These are phyloP conservation scores for Cromileptes altivelis DNA, from an alignment of 2,113 vertebrate species.

Conservation along the genomic window DNA sequence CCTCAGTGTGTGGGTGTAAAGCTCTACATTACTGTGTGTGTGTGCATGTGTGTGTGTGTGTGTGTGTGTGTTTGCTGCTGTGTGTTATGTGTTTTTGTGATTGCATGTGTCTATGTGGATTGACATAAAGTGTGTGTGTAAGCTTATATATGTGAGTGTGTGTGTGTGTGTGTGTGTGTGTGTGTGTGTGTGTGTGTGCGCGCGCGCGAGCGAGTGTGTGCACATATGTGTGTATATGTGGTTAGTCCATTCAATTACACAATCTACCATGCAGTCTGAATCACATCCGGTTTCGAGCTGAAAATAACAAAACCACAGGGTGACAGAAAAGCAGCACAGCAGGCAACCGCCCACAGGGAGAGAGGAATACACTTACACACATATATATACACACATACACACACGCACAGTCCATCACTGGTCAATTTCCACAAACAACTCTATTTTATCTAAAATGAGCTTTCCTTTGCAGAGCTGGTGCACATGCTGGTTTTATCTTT, in stretches of 20 bases:
- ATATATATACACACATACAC: not conserved
- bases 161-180: slow-evolving; percentile 13
- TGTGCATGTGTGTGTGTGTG: slow-evolving; percentile 20
- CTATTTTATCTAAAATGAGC: not conserved
- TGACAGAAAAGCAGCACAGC: slow-evolving; percentile 80
- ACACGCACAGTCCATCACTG: slow-evolving; percentile 20
- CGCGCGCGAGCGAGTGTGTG: not conserved
- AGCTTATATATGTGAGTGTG: not conserved
- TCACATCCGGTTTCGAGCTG: slow-evolving; percentile 81
- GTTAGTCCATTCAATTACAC: slow-evolving; percentile 78
- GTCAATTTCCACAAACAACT: slow-evolving; percentile 57
- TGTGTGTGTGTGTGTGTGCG: not conserved
- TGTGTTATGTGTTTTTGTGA: slow-evolving; percentile 12
- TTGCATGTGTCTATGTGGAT: not conserved
- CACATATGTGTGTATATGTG: slow-evolving; percentile 42
- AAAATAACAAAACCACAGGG: slow-evolving; percentile 83
- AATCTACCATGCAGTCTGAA: slow-evolving; percentile 80
- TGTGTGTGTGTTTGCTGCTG: slow-evolving; percentile 16
- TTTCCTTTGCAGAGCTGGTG: not conserved
- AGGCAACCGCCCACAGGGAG: slow-evolving; percentile 70
- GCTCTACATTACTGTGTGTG: slow-evolving; percentile 10
- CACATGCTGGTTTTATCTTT: not conserved
- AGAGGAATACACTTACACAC: slow-evolving; percentile 23
- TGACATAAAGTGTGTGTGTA: not conserved
- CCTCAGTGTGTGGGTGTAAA: slow-evolving; percentile 63